Conservation (phyloP, 1,140 invertebrate genomes). For the Eupeodes corollae region DNA sequence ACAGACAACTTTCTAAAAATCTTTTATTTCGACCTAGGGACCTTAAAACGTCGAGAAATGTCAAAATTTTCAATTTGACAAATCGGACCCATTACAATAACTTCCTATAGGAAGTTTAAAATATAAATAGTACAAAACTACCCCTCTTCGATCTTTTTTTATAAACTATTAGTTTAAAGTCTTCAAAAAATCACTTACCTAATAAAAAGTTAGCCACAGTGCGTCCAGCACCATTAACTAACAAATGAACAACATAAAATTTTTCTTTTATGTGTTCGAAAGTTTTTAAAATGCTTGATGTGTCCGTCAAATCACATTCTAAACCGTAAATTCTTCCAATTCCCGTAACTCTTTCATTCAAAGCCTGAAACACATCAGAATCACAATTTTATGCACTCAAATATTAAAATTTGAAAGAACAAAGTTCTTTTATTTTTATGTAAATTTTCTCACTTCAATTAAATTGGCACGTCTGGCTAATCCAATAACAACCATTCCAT, state of each 20-base stretch:
- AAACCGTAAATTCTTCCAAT: constrained; percentile 29
- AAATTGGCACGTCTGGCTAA: constrained; percentile 42
- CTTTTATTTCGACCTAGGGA: too few relatives aligned
- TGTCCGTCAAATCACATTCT: constrained; percentile 47
- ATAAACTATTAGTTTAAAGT: too few relatives aligned
- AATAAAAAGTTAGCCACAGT: constrained; percentile 29
- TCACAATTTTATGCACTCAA: too few relatives aligned
- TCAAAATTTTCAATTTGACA: too few relatives aligned
- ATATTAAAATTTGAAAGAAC: too few relatives aligned
- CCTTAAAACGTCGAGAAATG: too few relatives aligned
- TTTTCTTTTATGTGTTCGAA: constrained; percentile 38
- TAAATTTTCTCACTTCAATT: constrained; percentile 35
- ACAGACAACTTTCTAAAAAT: too few relatives aligned
- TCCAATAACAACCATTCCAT: constrained; percentile 49
- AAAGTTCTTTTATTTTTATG: background rate
- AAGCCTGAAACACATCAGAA: constrained; percentile 7
- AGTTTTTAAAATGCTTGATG: constrained; percentile 42
- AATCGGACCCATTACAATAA: too few relatives aligned
- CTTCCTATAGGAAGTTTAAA: too few relatives aligned
- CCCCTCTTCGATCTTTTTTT: too few relatives aligned
- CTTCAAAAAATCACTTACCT: too few relatives aligned
- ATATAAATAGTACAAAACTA: too few relatives aligned
- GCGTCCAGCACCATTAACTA: constrained; percentile 33
- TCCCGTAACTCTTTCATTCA: constrained; percentile 19
- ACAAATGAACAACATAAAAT: constrained; percentile 23